phyloP scores from a whole-genome alignment of 2,113 vertebrate genomes.

The Axis porcinus region DNA sequence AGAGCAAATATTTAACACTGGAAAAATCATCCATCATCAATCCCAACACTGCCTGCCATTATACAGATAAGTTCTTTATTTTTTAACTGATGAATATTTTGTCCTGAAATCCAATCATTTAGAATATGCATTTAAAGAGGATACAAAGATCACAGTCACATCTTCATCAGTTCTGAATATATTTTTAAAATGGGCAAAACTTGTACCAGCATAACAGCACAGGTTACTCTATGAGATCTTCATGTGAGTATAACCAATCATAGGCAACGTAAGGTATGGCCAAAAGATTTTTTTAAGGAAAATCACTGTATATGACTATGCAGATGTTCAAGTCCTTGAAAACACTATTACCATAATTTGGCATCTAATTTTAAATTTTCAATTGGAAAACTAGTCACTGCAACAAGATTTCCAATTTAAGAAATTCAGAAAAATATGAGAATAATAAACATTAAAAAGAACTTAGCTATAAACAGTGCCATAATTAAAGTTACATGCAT shows the following conservation, averaged over 20 bases:
- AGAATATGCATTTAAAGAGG: not conserved
- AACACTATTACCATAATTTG: not conserved
- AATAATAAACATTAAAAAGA: not conserved
- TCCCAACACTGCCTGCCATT: not conserved
- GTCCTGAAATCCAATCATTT: not conserved
- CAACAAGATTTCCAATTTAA: not conserved
- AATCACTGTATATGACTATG: not conserved
- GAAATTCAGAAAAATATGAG: not conserved
- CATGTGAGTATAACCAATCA: not conserved
- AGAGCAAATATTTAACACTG: not conserved
- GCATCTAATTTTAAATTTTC: not conserved
- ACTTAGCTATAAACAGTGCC: not conserved
- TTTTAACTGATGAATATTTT: not conserved
- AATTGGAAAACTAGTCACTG: not conserved
- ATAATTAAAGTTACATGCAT: not conserved
- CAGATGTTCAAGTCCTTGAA: not conserved
- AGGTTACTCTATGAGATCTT: not conserved
- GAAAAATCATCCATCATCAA: not conserved
- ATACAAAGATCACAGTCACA: not conserved
- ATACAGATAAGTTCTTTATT: not conserved
- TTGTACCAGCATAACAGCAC: not conserved
- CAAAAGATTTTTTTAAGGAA: not conserved
- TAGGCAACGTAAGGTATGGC: fast-evolving
- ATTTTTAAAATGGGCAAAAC: not conserved
- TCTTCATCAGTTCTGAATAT: not conserved